These are phyloP conservation scores for Nestor notabilis DNA, from an alignment of 2,113 vertebrate genomes.

Conservation along the genomic window DNA sequence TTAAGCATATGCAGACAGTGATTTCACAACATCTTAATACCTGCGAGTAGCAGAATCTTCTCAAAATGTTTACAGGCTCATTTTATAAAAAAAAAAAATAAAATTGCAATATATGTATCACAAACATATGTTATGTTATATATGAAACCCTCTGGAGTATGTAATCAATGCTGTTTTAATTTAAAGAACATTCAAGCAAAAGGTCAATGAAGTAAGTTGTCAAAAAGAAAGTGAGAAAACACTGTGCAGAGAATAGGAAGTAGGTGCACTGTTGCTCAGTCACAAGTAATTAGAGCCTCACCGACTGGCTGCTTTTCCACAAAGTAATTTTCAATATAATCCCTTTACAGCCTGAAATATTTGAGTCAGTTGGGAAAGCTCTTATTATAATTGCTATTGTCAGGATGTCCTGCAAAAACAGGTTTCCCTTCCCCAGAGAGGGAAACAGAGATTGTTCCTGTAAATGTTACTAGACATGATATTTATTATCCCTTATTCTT, in stretches of 20 bases:
- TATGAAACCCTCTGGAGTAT: background rate
- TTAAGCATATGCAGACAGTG: background rate
- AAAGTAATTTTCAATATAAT: background rate
- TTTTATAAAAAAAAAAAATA: background rate
- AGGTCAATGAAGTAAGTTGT: background rate
- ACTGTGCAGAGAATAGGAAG: background rate
- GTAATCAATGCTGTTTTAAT: background rate
- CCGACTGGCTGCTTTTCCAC: background rate
- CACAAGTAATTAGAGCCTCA: background rate
- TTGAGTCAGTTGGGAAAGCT: background rate
- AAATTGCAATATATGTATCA: background rate
- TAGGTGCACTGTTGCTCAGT: background rate
- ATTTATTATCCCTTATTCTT: background rate
- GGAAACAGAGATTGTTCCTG: background rate
- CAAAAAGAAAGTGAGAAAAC: background rate
- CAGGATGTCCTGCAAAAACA: background rate
- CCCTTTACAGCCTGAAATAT: background rate
- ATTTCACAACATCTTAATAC: background rate
- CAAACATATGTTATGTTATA: background rate
- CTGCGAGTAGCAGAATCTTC: background rate
- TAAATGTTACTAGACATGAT: background rate
- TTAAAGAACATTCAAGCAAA: background rate
- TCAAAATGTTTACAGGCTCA: background rate
- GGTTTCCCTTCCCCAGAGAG: background rate
- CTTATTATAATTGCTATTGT: background rate